A percentile compares a stretch with the other conserved stretches of the same genome.
phyloP scores from a whole-genome alignment of 2,888 invertebrate genomes.

The Girardia tigrina region DNA sequence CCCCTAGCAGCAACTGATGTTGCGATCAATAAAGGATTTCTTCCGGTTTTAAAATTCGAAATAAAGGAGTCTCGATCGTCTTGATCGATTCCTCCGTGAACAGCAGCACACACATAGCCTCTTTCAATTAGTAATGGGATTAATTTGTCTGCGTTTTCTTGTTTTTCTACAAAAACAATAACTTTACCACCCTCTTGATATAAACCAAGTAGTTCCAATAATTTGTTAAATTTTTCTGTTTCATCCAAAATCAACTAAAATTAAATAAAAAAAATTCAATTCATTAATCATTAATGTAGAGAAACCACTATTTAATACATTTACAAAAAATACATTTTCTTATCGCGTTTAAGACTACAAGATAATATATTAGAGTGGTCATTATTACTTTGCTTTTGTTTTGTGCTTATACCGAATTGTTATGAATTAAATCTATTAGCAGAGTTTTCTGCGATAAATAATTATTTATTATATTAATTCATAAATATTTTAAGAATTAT shows the following conservation, averaged over 20 bases:
- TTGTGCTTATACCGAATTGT: no score
- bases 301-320: not conserved
- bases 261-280: conserved; percentile 18
- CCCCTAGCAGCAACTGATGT: conserved; percentile 96
- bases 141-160: conserved; percentile 79
- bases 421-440: not conserved
- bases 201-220: conserved; percentile 84
- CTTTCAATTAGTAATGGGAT: conserved; percentile 82
- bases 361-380: no score
- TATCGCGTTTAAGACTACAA: no score
- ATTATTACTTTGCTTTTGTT: no score
- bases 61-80: conserved; percentile 96
- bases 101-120: conserved; percentile 83
- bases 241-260: conserved; percentile 65
- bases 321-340: no score
- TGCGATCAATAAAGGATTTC: conserved; percentile 72
- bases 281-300: not conserved
- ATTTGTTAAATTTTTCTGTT: conserved; percentile 88
- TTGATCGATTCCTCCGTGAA: conserved; percentile 98
- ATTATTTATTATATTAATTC: no score
- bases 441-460: not conserved
- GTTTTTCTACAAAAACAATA: conserved; percentile 93
- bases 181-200: conserved; percentile 81
- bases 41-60: conserved; percentile 84
- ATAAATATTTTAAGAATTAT: no score